phyloP scores from a whole-genome alignment of 2,797 vertebrate species.

The Lindbergichthys nudifrons region DNA sequence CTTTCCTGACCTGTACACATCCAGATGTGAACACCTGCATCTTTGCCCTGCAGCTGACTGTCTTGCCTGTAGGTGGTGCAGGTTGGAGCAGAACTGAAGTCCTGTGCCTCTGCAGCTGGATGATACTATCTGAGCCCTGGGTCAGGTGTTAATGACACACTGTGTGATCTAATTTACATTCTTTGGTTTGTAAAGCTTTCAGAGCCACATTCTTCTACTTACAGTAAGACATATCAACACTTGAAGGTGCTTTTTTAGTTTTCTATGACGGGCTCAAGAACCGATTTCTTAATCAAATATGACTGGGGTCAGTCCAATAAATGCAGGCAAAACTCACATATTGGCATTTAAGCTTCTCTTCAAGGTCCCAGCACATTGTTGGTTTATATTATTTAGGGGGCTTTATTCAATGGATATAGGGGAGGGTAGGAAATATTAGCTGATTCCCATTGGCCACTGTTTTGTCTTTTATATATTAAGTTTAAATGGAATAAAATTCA shows the following conservation, averaged over 20 bases:
- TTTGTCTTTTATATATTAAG: neutral
- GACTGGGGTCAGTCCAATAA: neutral
- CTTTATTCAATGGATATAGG: neutral
- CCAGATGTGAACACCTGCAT: slow-evolving; percentile 1
- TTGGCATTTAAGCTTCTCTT: neutral
- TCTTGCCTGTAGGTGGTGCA: neutral
- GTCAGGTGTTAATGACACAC: neutral
- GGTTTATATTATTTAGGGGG: neutral
- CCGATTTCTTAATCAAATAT: neutral
- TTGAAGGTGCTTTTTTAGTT: neutral
- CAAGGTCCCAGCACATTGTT: neutral
- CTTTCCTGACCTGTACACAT: slow-evolving; percentile 18
- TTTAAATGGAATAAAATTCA: neutral
- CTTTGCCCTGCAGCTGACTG: slow-evolving; percentile 14
- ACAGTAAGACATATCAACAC: neutral
- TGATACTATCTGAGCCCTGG: neutral
- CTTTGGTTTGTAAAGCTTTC: too few species aligned
- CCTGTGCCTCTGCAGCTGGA: slow-evolving; percentile 1
- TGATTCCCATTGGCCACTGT: too few species aligned
- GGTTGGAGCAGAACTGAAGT: neutral
- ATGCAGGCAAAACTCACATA: too few species aligned
- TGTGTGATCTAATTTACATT: neutral
- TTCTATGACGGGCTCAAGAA: neutral
- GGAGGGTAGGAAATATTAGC: neutral
- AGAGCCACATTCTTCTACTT: neutral